Evolutionary conservation across 2,888 invertebrate genomes (phyloP), one percentile per base, ranked within the genome.

Genomic region (Tipula helvola): DNA sequence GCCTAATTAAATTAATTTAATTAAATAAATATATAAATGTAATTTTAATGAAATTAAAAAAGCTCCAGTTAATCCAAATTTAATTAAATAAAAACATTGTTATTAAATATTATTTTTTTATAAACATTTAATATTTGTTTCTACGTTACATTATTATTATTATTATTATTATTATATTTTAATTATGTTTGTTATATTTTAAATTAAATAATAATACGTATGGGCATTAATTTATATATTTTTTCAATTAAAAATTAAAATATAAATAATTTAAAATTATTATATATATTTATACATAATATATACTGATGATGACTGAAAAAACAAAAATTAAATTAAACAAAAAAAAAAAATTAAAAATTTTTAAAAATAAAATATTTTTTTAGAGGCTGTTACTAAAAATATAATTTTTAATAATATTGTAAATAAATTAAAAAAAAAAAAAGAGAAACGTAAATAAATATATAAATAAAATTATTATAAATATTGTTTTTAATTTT

Each of bases 381-480:
- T 71, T 71, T 71, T 71, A 71, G 71, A 71, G 71, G 71, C 71
- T 71, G 71, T 71, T 71, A 71, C 71, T 71, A 71, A 71, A 71
- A 71, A 71, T 71, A 71, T 71, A 71, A 71, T 71, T 71, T 71
- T 71, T 71, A 71, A 71, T 28, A 28, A 28, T 28, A 28, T 71
- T 71, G 71, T 71, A 71, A 71, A 71, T 71, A 71, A 71, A 71
- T 71, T 71, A 13, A 71, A 52, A 52, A 52, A 52, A n/a, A 52
- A n/a, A 71, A 28, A 5, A 52, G 52, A 71, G 28, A 28, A 71
- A 28, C 71, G 71, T 71, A 71, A 57, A 57, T 71, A 71, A 71
- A 71, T 71, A 71, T 71, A 71, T 71, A 71, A 71, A 71, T 71
- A 10, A 71, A 71, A 71, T 71, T 71, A 71, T 28, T 71, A 71